Conservation (phyloP, 2,888 invertebrate genomes). For the Ceraclea dissimilis region DNA sequence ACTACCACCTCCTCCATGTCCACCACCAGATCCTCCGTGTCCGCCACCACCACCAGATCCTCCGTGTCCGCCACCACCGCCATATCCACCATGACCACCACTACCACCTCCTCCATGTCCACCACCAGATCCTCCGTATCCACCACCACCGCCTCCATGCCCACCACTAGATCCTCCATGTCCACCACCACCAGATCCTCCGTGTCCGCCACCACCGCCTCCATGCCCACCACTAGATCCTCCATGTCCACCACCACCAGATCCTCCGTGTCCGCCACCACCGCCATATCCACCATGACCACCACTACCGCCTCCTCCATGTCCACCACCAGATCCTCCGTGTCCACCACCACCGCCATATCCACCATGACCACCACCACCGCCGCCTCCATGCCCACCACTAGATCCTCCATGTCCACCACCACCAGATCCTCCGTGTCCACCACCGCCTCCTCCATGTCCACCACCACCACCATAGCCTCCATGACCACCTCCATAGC, state of each 20-base stretch:
- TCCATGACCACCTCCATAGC: slow-evolving; percentile 25
- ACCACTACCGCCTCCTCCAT: slow-evolving; percentile 4
- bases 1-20: slow-evolving; percentile 15
- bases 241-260: slow-evolving; percentile 1
- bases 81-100: not conserved
- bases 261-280: slow-evolving; percentile 1
- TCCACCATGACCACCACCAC: slow-evolving; percentile 33
- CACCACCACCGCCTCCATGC: slow-evolving; percentile 1
- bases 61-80: slow-evolving; percentile 1
- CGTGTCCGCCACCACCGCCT: slow-evolving; percentile 1
- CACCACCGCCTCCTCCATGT: too few species aligned
- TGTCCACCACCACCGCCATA: not conserved
- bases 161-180: slow-evolving; percentile 1
- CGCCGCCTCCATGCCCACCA: slow-evolving; percentile 33
- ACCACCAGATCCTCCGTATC: not conserved
- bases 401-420: slow-evolving; percentile 32
- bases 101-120: not conserved
- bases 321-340: not conserved
- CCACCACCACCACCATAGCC: slow-evolving; percentile 32
- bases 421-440: slow-evolving; percentile 29
- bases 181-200: not conserved
- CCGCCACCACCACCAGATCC: slow-evolving; percentile 20
- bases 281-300: not conserved
- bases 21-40: slow-evolving; percentile 13
- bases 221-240: slow-evolving; percentile 14